phyloP scores from a whole-genome alignment of 2,888 invertebrate species.

The Aspidiotus destructor region DNA sequence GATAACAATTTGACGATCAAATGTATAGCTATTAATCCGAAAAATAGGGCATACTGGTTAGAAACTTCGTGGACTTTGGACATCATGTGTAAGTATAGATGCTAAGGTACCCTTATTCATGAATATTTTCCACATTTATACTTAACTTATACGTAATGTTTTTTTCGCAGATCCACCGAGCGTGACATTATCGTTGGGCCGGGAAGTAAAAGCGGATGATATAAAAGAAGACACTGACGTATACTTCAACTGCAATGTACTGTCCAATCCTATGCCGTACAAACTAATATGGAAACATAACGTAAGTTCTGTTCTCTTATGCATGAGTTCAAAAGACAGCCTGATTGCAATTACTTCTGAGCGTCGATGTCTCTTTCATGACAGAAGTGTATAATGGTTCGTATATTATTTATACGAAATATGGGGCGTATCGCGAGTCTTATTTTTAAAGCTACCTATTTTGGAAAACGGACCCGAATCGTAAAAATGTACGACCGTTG shows the following conservation, averaged over 20 bases:
- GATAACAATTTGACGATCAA: constrained; percentile 69
- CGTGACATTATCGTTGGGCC: constrained; percentile 58
- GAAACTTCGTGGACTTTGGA: constrained; percentile 74
- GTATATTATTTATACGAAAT: no score
- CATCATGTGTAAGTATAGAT: constrained; percentile 72
- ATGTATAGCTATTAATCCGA: constrained; percentile 69
- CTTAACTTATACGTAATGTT: not conserved
- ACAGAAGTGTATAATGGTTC: no score
- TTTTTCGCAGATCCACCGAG: constrained; percentile 56
- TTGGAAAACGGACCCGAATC: no score
- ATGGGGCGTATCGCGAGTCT: no score
- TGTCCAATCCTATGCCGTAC: constrained; percentile 66
- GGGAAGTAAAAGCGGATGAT: constrained; percentile 65
- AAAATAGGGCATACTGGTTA: constrained; percentile 57
- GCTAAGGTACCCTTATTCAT: not conserved
- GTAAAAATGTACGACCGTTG: no score
- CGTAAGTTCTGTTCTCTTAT: constrained; percentile 49
- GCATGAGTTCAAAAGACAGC: not conserved
- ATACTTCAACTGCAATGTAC: constrained; percentile 68
- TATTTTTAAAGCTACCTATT: no score
- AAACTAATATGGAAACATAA: constrained; percentile 73
- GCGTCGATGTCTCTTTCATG: no score
- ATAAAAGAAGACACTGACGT: constrained; percentile 73
- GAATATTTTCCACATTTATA: not conserved
- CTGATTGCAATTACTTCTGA: no score